Conservation (phyloP, 2,113 vertebrate species). For the Anguilla japonica region DNA sequence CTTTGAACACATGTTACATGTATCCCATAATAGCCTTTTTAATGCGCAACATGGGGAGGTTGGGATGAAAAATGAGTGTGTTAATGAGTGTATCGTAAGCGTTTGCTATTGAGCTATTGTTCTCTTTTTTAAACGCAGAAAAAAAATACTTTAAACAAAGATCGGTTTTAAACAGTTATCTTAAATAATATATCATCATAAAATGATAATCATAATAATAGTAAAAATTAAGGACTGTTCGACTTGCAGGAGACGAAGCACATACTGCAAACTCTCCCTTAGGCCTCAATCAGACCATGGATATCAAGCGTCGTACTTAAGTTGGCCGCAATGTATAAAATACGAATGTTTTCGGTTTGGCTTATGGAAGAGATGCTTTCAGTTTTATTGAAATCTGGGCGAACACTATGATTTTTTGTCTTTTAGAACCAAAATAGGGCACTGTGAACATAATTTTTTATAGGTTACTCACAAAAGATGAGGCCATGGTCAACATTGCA, state of each 20-base stretch:
- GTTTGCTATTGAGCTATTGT: background rate
- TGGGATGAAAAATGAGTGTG: background rate
- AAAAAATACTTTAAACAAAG: too few species aligned
- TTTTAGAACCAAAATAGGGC: background rate
- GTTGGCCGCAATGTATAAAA: background rate
- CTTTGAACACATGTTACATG: background rate
- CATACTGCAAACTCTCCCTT: background rate
- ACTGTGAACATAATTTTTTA: background rate
- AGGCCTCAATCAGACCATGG: background rate
- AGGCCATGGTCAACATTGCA: background rate
- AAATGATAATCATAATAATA: background rate
- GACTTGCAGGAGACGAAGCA: background rate
- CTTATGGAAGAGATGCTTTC: background rate
- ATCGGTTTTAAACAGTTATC: too few species aligned
- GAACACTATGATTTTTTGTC: background rate
- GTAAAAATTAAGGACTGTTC: background rate
- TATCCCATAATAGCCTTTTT: background rate
- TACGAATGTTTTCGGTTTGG: background rate
- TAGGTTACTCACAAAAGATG: background rate
- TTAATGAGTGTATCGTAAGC: background rate
- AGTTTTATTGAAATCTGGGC: background rate
- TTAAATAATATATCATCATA: too few species aligned
- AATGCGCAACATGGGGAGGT: conserved; percentile 1
- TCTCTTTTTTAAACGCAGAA: too few species aligned
- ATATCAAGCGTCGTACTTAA: background rate